Base-by-base conservation (phyloP, 2,888 invertebrate species). In the Rosalia funebris region DNA sequence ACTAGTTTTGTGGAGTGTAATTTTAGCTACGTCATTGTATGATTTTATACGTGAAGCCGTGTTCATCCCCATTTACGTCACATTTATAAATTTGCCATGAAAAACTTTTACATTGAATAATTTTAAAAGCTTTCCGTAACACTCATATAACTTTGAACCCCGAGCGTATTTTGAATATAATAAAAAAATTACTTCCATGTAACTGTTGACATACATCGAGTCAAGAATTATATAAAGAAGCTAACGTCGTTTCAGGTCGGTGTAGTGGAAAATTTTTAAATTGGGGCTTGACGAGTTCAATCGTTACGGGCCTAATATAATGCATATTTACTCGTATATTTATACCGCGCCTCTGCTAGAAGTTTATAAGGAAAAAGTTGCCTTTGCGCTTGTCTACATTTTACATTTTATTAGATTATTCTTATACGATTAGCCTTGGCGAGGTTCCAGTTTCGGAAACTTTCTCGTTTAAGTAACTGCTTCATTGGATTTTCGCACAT, bases 151-250 rank as follows among this genome's bases (percentile, higher is more conserved):
- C n/a, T n/a, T n/a, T n/a, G n/a, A n/a, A n/a, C n/a, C n/a, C n/a
- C n/a, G n/a, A n/a, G n/a, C n/a, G n/a, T n/a, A n/a, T n/a, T n/a
- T n/a, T n/a, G n/a, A n/a, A n/a, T n/a, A n/a, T n/a, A n/a, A n/a
- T 16, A 10, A 32, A 16, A 46, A 46, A 32, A 12, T 32, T 32
- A 10, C 16, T 32, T 14, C 25, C 25, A n/a, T 9, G 19, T 31
- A 32, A 14, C 16, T 11, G 31, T 32, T 46, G 32, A 32, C 32
- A 46, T 31, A 15, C n/a, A n/a, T 3, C n/a, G 16, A 46, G 25
- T 46, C 15, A 14, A 31, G 1, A 32, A 46, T 46, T 46, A 46
- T n/a, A 32, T 16, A 46, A 46, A 46, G 46, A 12, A 32, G 46
- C n/a, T 44, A 46, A 46, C 10, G 31, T 14, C 46, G 31, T 32